A percentile compares a stretch with the other conserved stretches of the same genome.
These are phyloP conservation scores for Perizoma flavofasciatum DNA, from an alignment of 2,888 invertebrate species.

Conservation along the genomic window DNA sequence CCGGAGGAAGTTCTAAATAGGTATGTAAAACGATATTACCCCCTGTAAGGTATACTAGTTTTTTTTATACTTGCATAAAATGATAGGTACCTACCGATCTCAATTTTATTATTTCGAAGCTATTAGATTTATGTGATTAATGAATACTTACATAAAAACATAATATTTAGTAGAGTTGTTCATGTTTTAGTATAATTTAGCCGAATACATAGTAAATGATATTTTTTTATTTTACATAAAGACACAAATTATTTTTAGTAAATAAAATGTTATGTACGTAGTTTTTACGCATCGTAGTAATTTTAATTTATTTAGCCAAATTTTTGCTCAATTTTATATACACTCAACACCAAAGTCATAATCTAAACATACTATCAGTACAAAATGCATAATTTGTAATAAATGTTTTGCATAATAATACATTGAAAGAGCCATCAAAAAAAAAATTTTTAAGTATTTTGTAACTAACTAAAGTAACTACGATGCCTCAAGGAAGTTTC, in stretches of 20 bases:
- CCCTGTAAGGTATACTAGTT: constrained; percentile 41
- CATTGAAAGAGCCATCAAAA: constrained; percentile 9
- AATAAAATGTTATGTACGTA: constrained; percentile 54
- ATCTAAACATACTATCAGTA: constrained; percentile 77
- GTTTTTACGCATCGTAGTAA: constrained; percentile 58
- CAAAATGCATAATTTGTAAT: constrained; percentile 75
- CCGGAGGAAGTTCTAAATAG: constrained; percentile 7
- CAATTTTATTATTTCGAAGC: constrained; percentile 77
- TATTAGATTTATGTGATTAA: constrained; percentile 69
- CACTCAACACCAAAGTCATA: constrained; percentile 83
- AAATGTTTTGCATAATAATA: constrained; percentile 25
- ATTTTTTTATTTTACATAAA: constrained; percentile 71
- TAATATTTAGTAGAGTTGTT: constrained; percentile 49
- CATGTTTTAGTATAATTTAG: constrained; percentile 63
- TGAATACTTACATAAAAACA: constrained; percentile 51
- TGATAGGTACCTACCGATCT: constrained; percentile 69
- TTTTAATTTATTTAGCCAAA: constrained; percentile 80
- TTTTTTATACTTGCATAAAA: constrained; percentile 47
- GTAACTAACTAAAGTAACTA: background rate
- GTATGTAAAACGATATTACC: constrained; percentile 11
- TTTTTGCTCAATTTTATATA: constrained; percentile 82
- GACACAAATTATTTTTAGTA: constrained; percentile 75
- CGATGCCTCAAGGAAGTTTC: too few relatives aligned
- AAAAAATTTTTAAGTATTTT: background rate
- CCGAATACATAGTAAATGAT: constrained; percentile 45